A percentile compares a stretch with the other conserved stretches of the same genome.
Conservation (phyloP, 2,797 vertebrate species). For the Melopsittacus undulatus region DNA sequence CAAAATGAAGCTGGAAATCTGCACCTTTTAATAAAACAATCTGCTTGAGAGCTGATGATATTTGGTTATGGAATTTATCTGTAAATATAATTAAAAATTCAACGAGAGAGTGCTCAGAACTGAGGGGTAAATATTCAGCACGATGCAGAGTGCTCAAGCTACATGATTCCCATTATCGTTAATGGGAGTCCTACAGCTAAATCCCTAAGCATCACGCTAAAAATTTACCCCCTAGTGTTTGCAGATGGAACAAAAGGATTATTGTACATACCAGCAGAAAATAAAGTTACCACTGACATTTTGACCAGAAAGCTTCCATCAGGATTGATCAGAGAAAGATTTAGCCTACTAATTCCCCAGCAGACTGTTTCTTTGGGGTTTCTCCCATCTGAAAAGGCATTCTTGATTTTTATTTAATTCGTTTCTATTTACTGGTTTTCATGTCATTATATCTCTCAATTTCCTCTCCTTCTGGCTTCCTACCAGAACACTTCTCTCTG, state of each 20-base stretch:
- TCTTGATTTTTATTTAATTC: constrained; percentile 2
- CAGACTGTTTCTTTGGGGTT: background rate
- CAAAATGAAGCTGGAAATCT: constrained; percentile 70
- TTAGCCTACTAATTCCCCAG: constrained; percentile 18
- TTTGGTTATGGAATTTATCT: constrained; percentile 77
- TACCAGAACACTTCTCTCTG: constrained; percentile 9
- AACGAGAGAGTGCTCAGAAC: constrained; percentile 72
- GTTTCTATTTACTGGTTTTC: background rate
- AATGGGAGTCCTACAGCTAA: constrained; percentile 81
- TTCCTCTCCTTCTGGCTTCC: constrained; percentile 42
- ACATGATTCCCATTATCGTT: constrained; percentile 77
- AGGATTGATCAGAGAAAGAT: constrained; percentile 31
- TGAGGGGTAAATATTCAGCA: constrained; percentile 77
- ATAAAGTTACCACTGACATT: constrained; percentile 71
- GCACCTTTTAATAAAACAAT: constrained; percentile 72
- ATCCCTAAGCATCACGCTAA: constrained; percentile 69
- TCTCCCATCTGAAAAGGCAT: background rate
- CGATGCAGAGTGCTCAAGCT: constrained; percentile 68
- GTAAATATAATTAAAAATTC: constrained; percentile 83
- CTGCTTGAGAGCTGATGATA: constrained; percentile 69
- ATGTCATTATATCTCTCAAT: background rate
- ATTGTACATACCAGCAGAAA: constrained; percentile 75
- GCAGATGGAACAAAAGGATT: constrained; percentile 80
- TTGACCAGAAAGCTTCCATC: constrained; percentile 68
- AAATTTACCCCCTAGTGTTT: constrained; percentile 82